Base-by-base conservation (phyloP, 2,888 invertebrate species). In the Galerucella nymphaeae region DNA sequence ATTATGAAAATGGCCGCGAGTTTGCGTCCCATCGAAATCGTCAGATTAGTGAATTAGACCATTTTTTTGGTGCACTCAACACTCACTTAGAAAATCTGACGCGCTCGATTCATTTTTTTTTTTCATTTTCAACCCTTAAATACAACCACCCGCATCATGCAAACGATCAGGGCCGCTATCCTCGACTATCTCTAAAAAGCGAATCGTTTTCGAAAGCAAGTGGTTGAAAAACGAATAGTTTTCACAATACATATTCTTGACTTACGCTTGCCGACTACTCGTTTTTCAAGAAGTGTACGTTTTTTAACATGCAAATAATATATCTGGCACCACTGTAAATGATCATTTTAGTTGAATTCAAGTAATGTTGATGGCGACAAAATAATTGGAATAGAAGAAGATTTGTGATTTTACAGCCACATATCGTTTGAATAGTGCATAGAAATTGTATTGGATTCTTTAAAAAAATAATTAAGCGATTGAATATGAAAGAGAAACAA, bases 321-420 rank as follows among this genome's bases (percentile, higher is more conserved):
- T 13, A 53, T 53, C 53, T 13, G 53, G n/a, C 53, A 53, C 53
- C 53, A 53, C 53, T 53, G 53, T 53, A 53, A 53, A n/a, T 16
- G 1, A 16, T 53, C 53, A 53, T 18, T 42, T 42, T 42, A 42
- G 42, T 42, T 42, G 53, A 53, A n/a, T 53, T n/a, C n/a, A n/a
- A 53, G n/a, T 53, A 16, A 53, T 30, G 23, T 53, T 53, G 53
- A 53, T 53, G 18, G 1, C n/a, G 1, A 16, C 18, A 16, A 18
- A 53, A 53, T 53, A 18, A 53, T 53, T 53, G 53, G n/a, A n/a
- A 53, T 16, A 53, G n/a, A 16, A 53, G 53, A 53, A 53, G 18
- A 42, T 42, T 42, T 42, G 4, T 30, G 23, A 42, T 42, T 53
- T 53, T 53, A n/a, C 53, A n/a, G 53, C 16, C 8, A 53, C 2